Evolutionary conservation across 1,140 invertebrate genomes (phyloP).

Genomic region (Cydia strobilella): DNA sequence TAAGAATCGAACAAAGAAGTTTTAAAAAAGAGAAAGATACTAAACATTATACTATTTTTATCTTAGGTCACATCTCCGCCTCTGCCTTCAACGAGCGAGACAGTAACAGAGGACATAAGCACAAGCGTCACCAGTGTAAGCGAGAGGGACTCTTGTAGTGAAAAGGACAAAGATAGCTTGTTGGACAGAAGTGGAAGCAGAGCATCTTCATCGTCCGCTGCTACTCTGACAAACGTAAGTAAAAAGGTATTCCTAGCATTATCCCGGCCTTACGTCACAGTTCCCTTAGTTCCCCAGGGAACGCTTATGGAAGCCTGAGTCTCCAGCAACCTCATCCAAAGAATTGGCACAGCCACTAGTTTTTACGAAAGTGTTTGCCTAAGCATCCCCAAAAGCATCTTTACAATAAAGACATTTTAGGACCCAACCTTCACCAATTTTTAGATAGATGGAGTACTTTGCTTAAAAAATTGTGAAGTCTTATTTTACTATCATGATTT

Average conservation of each 20-base stretch:
- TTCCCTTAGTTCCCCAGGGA: neutral
- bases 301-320: too few relatives aligned
- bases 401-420: too few relatives aligned
- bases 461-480: too few relatives aligned
- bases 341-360: too few relatives aligned
- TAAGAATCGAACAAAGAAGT: too few relatives aligned
- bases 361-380: too few relatives aligned
- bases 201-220: constrained; percentile 67
- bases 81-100: constrained; percentile 58
- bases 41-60: neutral
- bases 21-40: neutral
- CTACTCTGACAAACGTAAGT: constrained; percentile 82
- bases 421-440: too few relatives aligned
- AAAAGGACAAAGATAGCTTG: constrained; percentile 74
- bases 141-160: constrained; percentile 65
- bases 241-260: neutral
- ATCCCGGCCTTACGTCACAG: neutral
- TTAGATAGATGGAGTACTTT: too few relatives aligned
- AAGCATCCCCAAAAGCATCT: too few relatives aligned
- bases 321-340: too few relatives aligned
- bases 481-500: too few relatives aligned
- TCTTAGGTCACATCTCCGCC: constrained; percentile 56
- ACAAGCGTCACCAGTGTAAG: constrained; percentile 72
- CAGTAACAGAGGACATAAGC: constrained; percentile 66
- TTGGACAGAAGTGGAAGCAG: constrained; percentile 67